phyloP scores from a whole-genome alignment of 2,888 invertebrate genomes.

The Arrhopalites spinosus region DNA sequence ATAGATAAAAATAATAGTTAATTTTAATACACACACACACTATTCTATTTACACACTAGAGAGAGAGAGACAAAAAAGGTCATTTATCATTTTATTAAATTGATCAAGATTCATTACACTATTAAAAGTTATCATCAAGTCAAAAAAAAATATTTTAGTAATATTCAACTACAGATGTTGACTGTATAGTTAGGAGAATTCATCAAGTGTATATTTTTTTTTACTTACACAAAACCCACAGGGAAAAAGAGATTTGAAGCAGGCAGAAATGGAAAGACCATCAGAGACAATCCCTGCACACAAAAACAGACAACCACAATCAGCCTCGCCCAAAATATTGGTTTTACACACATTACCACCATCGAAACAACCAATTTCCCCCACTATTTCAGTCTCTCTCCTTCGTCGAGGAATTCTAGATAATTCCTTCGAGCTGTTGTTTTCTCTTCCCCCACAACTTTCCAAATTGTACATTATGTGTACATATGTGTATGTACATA shows the following conservation, averaged over 20 bases:
- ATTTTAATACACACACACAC: too few species aligned
- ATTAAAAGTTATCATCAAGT: too few species aligned
- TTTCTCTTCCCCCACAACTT: constrained; percentile 13
- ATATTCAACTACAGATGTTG: too few species aligned
- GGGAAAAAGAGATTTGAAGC: constrained; percentile 97
- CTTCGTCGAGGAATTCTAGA: constrained; percentile 6
- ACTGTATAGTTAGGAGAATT: too few species aligned
- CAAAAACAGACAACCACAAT: constrained; percentile 44
- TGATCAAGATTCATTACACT: too few species aligned
- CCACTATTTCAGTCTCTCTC: constrained; percentile 6
- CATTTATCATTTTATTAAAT: too few species aligned
- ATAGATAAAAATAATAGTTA: too few species aligned
- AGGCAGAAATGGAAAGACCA: constrained; percentile 84
- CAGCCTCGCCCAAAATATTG: constrained; percentile 37
- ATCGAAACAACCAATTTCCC: background rate
- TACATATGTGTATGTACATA: background rate
- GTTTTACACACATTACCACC: constrained; percentile 32
- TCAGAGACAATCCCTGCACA: constrained; percentile 58
- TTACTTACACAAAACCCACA: constrained; percentile 95
- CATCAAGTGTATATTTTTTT: too few species aligned
- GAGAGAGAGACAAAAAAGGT: too few species aligned
- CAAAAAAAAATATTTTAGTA: too few species aligned
- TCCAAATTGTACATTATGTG: too few species aligned
- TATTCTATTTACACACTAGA: too few species aligned
- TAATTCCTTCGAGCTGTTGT: constrained; percentile 35